Base-by-base conservation (phyloP, 2,888 invertebrate species). In the Drosophila heteroneura region DNA sequence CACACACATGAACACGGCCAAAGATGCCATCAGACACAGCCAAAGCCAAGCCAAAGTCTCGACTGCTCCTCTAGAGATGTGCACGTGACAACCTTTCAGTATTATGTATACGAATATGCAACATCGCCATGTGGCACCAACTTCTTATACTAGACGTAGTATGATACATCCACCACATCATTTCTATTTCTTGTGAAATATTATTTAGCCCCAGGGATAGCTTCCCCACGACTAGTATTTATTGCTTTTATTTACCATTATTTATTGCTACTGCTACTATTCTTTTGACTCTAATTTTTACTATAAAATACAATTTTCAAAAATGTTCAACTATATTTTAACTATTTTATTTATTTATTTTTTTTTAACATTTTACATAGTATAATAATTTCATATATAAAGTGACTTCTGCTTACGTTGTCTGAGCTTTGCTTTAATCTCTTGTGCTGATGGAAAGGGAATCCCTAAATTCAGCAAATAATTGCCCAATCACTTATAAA, bases 21-120 rank as follows among this genome's bases (percentile, higher is more conserved):
- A 59, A 80, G 72, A 76, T 79, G 79, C 57, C 71, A 65, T 57
- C 53, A 53, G 60, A 49, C 71, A 53, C 59, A 63, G 63, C 57
- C 47, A 47, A 7, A 47, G 56, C 58, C 58, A 58, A 44, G 22
- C 47, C 47, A 39, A n/a, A 39, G 47, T 32, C 32, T 53, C 26
- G 30, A 47, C 26, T 49, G 30, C 26, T 4, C n/a, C 14, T 30
- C 59, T 59, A 62, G 83, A 49, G 75, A 69, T 67, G 85, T 26
- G 39, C 47, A 2, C 44, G 62, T 71, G 66, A 49, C 32, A 19
- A 14, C 14, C 19, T 10, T 30, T 16, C 19, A 4, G 9, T 22
- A 6, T 1, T 26, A 51, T 5, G 10, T 19, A 51, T 19, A 19
- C 49, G 49, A 47, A 4, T 3, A 7, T 47, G 47, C 47, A 22